Evolutionary conservation across 1,140 invertebrate genomes (phyloP).

Genomic region (Drosophila subobscura): DNA sequence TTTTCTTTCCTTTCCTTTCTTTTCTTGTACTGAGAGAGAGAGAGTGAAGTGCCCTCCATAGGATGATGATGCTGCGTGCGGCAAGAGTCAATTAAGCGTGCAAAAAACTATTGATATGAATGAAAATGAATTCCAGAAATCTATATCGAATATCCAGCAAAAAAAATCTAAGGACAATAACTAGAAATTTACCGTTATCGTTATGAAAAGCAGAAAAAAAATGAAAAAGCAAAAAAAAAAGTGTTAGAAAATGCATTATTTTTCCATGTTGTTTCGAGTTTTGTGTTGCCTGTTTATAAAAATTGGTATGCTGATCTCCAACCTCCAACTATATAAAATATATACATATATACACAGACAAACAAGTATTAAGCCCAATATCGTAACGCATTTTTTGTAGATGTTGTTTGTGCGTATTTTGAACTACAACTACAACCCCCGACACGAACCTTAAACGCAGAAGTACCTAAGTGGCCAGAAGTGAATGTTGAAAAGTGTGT

Average conservation of each 20-base stretch:
- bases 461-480: constrained; percentile 69
- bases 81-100: constrained; percentile 58
- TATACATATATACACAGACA: constrained; percentile 32
- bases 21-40: constrained; percentile 11
- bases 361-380: constrained; percentile 61
- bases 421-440: constrained; percentile 46
- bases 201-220: constrained; percentile 25
- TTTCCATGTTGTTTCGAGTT: constrained; percentile 59
- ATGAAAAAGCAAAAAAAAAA: constrained; percentile 27
- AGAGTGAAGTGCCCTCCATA: constrained; percentile 45
- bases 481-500: constrained; percentile 53
- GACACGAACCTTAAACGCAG: constrained; percentile 64
- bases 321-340: constrained; percentile 28
- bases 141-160: constrained; percentile 54
- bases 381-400: constrained; percentile 73
- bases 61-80: constrained; percentile 44
- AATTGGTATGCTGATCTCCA: constrained; percentile 76
- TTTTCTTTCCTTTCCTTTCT: neutral
- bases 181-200: constrained; percentile 77
- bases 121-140: constrained; percentile 17
- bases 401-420: constrained; percentile 68
- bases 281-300: constrained; percentile 50
- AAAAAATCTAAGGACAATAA: constrained; percentile 72
- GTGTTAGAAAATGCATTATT: constrained; percentile 54
- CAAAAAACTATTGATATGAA: constrained; percentile 16